Base-by-base conservation (phyloP, 1,140 invertebrate genomes). In the Aphaenogaster floridana region DNA sequence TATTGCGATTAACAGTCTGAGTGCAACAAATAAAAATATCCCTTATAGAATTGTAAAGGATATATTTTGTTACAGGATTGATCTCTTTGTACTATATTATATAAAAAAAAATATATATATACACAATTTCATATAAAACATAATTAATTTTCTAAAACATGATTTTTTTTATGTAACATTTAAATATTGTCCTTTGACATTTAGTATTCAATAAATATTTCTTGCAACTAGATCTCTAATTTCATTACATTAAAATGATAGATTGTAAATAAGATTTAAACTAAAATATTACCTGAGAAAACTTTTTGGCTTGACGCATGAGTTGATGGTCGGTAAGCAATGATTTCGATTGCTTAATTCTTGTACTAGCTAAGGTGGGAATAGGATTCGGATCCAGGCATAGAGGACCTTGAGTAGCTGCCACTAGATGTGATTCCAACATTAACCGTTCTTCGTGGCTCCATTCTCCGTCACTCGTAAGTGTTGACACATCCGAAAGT, bases 361-460 rank as follows among this genome's bases (percentile, higher is more conserved):
- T 96, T 68, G 98, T 97, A 39, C 97, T 96, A 66, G 97, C 96
- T 59, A 98, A 95, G 42, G 97, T 97, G 21, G 98, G 97, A 36
- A 97, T 96, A 6, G 98, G 98, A 91, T 98, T 97, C 1, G 98
- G 98, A 94, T 99, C 98, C 17, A 99, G 96, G 94, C 98, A 99
- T 3, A 99, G 95, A 36, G 98, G 97, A 59, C 98, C 98, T 72
- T 98, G 97, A 9, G 98, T 98, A 28, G 98, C 97, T 89, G 98
- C 96, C 21, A 99, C 96, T 74, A 99, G 94, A 90, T 98, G 97
- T 89, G 98, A 98, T 94, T 99, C 98, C 66, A 99, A 92, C 11
- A 97, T 95, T 77, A 97, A 96, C 50, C 97, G 96, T 87, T 99
- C 98, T 85, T 99, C 98, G 17, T 97, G 96, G 66, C 97, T 97